Conservation (phyloP, 2,888 invertebrate genomes). For the Lacanobia wlatinum region DNA sequence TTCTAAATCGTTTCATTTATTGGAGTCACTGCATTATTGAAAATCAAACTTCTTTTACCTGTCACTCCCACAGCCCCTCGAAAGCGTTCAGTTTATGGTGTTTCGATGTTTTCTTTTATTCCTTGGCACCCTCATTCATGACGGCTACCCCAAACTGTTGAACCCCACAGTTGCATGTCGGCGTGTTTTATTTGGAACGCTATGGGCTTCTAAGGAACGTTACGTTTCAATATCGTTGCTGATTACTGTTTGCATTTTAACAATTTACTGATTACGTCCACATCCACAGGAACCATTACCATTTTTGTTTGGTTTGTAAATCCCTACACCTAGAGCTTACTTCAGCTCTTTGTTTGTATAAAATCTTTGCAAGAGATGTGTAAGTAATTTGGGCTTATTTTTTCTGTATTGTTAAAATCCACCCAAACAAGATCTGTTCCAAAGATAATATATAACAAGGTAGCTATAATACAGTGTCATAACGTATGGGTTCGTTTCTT, state of each 20-base stretch:
- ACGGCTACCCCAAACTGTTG: conserved; percentile 82
- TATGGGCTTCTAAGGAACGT: conserved; percentile 56
- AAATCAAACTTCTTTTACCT: conserved; percentile 52
- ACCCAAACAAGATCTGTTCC: conserved; percentile 51
- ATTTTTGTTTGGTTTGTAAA: conserved; percentile 27
- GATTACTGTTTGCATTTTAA: conserved; percentile 31
- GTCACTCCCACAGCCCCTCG: conserved; percentile 72
- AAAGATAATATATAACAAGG: conserved; percentile 47
- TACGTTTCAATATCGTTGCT: conserved; percentile 50
- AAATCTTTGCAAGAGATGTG: conserved; percentile 30
- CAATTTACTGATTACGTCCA: conserved; percentile 26
- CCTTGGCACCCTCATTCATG: conserved; percentile 84
- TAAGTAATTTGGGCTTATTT: conserved; percentile 7
- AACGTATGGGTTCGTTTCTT: conserved; percentile 74
- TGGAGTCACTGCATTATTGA: conserved; percentile 56
- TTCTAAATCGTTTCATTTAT: conserved; percentile 65
- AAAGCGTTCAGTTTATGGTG: conserved; percentile 78
- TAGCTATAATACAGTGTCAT: conserved; percentile 51
- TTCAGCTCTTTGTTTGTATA: conserved; percentile 28
- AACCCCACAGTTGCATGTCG: conserved; percentile 77
- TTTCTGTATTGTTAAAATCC: conserved; percentile 43
- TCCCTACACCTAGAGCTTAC: neutral
- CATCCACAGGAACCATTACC: conserved; percentile 25
- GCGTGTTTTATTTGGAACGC: conserved; percentile 70
- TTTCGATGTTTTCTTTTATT: conserved; percentile 84